These are phyloP conservation scores for Pilophorus perplexus DNA, from an alignment of 2,888 invertebrate species.

Conservation along the genomic window DNA sequence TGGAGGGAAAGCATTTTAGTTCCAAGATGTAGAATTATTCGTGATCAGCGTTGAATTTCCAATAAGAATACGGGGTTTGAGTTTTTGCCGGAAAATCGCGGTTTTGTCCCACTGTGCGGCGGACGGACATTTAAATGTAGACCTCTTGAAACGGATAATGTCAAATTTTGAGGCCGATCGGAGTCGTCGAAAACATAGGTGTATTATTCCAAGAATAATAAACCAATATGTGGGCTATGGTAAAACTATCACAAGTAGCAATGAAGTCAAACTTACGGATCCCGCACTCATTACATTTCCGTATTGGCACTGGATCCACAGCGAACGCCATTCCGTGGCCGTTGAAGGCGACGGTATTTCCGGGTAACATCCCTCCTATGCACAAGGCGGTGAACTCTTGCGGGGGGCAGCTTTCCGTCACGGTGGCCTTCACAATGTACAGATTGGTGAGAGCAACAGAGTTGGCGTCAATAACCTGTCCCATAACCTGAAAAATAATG, in stretches of 20 bases:
- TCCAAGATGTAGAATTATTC: too few relatives aligned
- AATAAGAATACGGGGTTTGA: too few relatives aligned
- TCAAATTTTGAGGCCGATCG: too few relatives aligned
- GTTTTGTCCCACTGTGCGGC: too few relatives aligned
- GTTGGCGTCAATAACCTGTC: conserved; percentile 82
- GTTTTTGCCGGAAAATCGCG: too few relatives aligned
- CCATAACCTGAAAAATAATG: conserved; percentile 67
- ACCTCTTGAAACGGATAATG: too few relatives aligned
- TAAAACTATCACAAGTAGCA: neutral
- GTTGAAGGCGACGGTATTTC: conserved; percentile 86
- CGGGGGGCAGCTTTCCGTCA: conserved; percentile 66
- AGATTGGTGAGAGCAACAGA: conserved; percentile 73
- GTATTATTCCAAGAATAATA: too few relatives aligned
- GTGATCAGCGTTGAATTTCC: too few relatives aligned
- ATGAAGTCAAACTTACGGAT: conserved; percentile 36
- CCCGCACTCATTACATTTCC: conserved; percentile 20
- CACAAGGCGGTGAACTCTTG: conserved; percentile 73
- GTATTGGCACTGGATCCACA: conserved; percentile 67
- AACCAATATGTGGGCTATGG: too few relatives aligned
- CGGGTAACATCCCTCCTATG: conserved; percentile 83
- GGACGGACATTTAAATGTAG: too few relatives aligned
- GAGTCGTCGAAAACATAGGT: too few relatives aligned
- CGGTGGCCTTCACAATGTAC: conserved; percentile 78
- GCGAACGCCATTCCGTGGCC: conserved; percentile 78
- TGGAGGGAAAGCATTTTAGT: too few relatives aligned